A percentile compares a stretch with the other conserved stretches of the same genome.
Evolutionary conservation across 2,888 invertebrate genomes (phyloP).

Genomic region (Ormyrus nitidulus): DNA sequence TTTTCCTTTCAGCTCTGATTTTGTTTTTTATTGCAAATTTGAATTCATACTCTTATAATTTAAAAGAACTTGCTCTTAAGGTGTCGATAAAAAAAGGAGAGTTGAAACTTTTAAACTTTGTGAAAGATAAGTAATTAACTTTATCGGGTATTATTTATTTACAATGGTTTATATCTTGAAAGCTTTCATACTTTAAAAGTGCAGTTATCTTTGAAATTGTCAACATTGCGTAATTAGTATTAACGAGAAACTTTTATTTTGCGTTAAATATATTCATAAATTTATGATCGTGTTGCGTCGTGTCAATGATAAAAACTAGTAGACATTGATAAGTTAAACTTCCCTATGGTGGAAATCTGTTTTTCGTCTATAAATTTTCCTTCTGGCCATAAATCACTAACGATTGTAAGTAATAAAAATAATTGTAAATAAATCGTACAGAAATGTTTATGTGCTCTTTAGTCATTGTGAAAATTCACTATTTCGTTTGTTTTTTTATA

Average conservation of each 20-base stretch:
- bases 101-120: too few relatives aligned
- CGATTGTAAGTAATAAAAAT: slow-evolving; percentile 41
- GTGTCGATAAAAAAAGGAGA: too few relatives aligned
- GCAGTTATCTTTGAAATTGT: slow-evolving; percentile 5
- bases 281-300: slow-evolving; percentile 21
- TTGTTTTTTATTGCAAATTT: too few relatives aligned
- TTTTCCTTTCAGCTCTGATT: too few relatives aligned
- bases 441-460: slow-evolving; percentile 21
- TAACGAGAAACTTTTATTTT: slow-evolving; percentile 4
- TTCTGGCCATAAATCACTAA: slow-evolving; percentile 26
- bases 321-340: slow-evolving; percentile 21
- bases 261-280: not conserved
- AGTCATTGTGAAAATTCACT: slow-evolving; percentile 22
- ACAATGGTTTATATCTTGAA: not conserved
- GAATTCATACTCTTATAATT: too few relatives aligned
- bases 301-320: slow-evolving; percentile 34
- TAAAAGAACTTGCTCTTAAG: too few relatives aligned
- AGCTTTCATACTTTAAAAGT: not conserved
- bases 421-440: slow-evolving; percentile 28
- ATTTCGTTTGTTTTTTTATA: slow-evolving; percentile 9
- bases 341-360: slow-evolving; percentile 15
- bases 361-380: slow-evolving; percentile 34
- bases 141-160: not conserved
- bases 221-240: slow-evolving; percentile 9
- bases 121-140: too few relatives aligned